Evolutionary conservation across 2,888 invertebrate species (phyloP), one percentile per base, ranked within the genome.

Genomic region (Therioaphis trifolii): DNA sequence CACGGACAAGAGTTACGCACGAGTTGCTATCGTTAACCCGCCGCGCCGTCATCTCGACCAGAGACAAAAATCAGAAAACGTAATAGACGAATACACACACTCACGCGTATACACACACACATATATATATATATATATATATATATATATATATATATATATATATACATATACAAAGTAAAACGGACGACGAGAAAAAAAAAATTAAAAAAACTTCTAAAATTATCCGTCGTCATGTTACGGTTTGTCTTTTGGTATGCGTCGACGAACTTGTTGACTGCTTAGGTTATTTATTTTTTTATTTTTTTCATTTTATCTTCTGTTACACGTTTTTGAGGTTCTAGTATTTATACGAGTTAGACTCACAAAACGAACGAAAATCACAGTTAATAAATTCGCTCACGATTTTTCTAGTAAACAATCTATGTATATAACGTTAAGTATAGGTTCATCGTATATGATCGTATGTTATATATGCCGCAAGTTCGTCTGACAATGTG

Each of bases 141-240:
- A 24, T 74, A 35, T 40, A 9, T 43, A n/a, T n/a, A n/a, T n/a
- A n/a, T n/a, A n/a, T n/a, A 12, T 49, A 49, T 49, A 49, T 49
- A 27, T 15, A 27, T 61, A 11, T 58, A 21, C 21, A 11, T 77
- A 68, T 18, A n/a, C n/a, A n/a, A n/a, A 52, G 35, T 68, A 52
- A 78, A 78, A 78, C 40, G 68, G 55, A 55, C 18, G 78, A 75
- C 4, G 52, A 21, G 21, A 68, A 18, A 66, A 77, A 77, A 61
- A 61, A 27, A 61, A 35, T n/a, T 4, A 40, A 43, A 40, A 68
- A 69, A 52, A 7, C 29, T 35, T 71, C 35, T 46, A 74, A 82
- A 82, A 82, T 82, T 74, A 52, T 63, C 71, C 82, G 58, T 40
- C 29, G 82, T 82, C 82, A 82, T 49, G 82, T 82, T 82, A 82